Base-by-base conservation (phyloP, 2,797 vertebrate species). In the Rhyacichthys aspro region DNA sequence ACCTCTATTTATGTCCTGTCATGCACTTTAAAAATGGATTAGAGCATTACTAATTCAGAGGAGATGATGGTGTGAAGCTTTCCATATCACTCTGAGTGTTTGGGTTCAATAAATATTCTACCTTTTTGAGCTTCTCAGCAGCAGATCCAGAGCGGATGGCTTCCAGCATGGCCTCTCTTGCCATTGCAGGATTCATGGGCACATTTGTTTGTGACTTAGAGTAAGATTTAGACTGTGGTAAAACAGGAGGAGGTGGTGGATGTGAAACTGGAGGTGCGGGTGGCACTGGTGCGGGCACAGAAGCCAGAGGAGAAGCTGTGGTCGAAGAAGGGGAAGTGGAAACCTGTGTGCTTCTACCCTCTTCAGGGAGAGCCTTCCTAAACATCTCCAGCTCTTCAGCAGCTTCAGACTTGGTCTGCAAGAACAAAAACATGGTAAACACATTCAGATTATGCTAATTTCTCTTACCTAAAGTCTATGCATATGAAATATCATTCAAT, bases 61-160 rank as follows among this genome's bases (percentile, higher is more conserved):
- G 7, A 5, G 19, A 2, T 23, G 19, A n/a, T n/a, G n/a, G n/a
- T n/a, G n/a, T n/a, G n/a, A n/a, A n/a, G n/a, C n/a, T n/a, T n/a
- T n/a, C n/a, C n/a, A n/a, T n/a, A n/a, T n/a, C n/a, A n/a, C n/a
- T n/a, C n/a, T n/a, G 23, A 11, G 0, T 17, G 33, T 16, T 8
- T 34, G 12, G 23, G 23, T 28, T 28, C 4, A 4, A 28, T 28
- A 28, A n/a, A 28, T 28, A 28, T 28, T 3, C 1, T 92, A 98
- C 97, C 95, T 96, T 99, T 90, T 90, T 94, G 57, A 98, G 85
- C 52, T 86, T 91, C 9, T 94, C 92, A 0, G 94, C 95, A 33
- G 94, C 96, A 4, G 92, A 87, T 66, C 97, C 96, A 1, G 96
- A 95, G 62, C 96, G 95, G 74, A 98, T 99, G 44, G 95, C 95